These are phyloP conservation scores for Helicoverpa assulta DNA, from an alignment of 2,888 invertebrate genomes.

Conservation along the genomic window DNA sequence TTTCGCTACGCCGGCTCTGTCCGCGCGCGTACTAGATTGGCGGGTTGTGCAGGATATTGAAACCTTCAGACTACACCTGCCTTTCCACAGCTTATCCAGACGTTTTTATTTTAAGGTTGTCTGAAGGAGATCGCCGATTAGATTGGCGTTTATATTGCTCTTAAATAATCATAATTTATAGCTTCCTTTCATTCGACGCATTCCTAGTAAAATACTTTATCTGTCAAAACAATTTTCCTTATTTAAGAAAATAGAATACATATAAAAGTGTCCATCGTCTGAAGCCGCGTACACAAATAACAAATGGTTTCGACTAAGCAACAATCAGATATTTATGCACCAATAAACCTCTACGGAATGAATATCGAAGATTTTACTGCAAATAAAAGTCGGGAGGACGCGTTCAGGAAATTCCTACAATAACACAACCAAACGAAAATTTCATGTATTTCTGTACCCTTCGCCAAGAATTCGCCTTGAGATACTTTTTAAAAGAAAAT, in stretches of 20 bases:
- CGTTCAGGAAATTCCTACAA: slow-evolving; percentile 33
- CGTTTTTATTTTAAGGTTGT: slow-evolving; percentile 15
- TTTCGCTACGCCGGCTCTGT: too few species aligned
- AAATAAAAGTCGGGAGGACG: slow-evolving; percentile 24
- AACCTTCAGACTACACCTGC: background rate
- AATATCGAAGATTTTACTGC: slow-evolving; percentile 42
- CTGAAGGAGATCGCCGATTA: slow-evolving; percentile 11
- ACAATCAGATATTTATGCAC: slow-evolving; percentile 50
- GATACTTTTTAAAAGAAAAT: slow-evolving; percentile 44
- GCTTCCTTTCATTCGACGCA: background rate
- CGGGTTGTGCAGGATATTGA: too few species aligned
- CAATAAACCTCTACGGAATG: slow-evolving; percentile 38
- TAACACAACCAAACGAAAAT: slow-evolving; percentile 33
- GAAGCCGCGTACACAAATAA: slow-evolving; percentile 20
- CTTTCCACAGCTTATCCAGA: slow-evolving; percentile 2
- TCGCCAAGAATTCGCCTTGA: slow-evolving; percentile 41
- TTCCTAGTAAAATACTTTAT: background rate
- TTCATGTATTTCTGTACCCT: slow-evolving; percentile 24
- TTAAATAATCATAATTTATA: background rate
- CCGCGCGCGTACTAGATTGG: too few species aligned
- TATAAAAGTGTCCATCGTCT: slow-evolving; percentile 4
- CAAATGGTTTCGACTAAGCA: slow-evolving; percentile 41
- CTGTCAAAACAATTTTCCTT: background rate
- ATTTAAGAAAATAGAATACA: background rate
- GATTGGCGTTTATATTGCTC: background rate